Evolutionary conservation across 1,140 invertebrate species (phyloP).

Genomic region (Gonioctena quinquepunctata): DNA sequence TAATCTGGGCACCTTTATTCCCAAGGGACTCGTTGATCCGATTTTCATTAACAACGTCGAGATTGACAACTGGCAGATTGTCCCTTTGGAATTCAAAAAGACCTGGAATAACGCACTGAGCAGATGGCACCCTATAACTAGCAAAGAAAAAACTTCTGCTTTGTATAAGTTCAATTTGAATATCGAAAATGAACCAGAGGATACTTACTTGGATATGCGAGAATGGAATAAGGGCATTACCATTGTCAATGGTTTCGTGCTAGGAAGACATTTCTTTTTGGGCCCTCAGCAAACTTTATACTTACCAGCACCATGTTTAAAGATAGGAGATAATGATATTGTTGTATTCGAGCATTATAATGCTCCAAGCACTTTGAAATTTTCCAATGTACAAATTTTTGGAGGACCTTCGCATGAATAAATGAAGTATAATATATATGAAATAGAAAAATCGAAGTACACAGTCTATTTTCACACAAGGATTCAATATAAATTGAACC

Average conservation of each 20-base stretch:
- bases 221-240: conserved; percentile 63
- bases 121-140: conserved; percentile 20
- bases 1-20: conserved; percentile 59
- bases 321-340: conserved; percentile 58
- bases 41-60: conserved; percentile 56
- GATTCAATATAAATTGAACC: too few species aligned
- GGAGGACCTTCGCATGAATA: background rate
- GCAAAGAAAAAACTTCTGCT: conserved; percentile 32
- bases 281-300: conserved; percentile 66
- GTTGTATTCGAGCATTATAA: conserved; percentile 53
- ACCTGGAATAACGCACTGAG: conserved; percentile 46
- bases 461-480: too few species aligned
- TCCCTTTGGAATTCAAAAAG: conserved; percentile 61
- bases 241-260: conserved; percentile 68
- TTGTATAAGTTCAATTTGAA: conserved; percentile 46
- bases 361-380: conserved; percentile 32
- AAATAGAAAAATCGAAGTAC: too few species aligned
- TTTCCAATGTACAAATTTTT: conserved; percentile 37
- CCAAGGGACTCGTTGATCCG: conserved; percentile 57
- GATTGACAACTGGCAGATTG: conserved; percentile 58
- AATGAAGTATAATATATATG: too few species aligned
- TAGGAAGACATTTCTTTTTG: conserved; percentile 62
- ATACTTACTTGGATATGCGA: conserved; percentile 55
- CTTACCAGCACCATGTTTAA: conserved; percentile 62
- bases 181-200: conserved; percentile 24